A percentile compares a stretch with the other conserved stretches of the same genome.
Evolutionary conservation across 92 coral and sea anemone genomes (phyloP).

Genomic region (Zoanthus gigantus): DNA sequence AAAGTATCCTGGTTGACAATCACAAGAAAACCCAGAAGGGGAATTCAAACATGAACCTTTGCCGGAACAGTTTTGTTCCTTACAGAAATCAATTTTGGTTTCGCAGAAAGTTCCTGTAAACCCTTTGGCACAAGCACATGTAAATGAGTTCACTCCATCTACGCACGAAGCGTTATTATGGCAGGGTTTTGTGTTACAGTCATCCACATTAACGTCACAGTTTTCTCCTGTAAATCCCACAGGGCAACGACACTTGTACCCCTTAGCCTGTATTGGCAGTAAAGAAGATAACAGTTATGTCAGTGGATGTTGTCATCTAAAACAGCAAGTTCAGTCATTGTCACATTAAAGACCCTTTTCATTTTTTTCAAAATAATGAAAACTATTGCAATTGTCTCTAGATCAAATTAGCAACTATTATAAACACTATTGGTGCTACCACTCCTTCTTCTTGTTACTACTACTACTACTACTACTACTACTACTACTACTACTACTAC

Average conservation of each 20-base stretch:
- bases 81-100: slow-evolving; percentile 51
- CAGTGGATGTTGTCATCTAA: not conserved
- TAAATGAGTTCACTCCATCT: not conserved
- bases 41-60: slow-evolving; percentile 55
- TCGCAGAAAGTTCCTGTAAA: slow-evolving; percentile 50
- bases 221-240: slow-evolving; percentile 29
- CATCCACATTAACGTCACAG: slow-evolving; percentile 32
- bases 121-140: slow-evolving; percentile 1
- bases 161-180: slow-evolving; percentile 40
- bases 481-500: no score
- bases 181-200: slow-evolving; percentile 8
- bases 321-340: no score
- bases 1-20: slow-evolving; percentile 63
- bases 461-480: no score
- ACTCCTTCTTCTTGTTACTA: no score
- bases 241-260: not conserved
- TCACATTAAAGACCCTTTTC: no score
- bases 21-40: slow-evolving; percentile 56
- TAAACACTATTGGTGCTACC: no score
- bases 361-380: no score
- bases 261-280: not conserved
- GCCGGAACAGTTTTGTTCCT: slow-evolving; percentile 57
- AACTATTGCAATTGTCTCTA: no score
- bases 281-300: not conserved
- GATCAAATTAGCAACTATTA: no score